Conservation (phyloP, 2,797 vertebrate genomes). For the Benthosema pterotum region DNA sequence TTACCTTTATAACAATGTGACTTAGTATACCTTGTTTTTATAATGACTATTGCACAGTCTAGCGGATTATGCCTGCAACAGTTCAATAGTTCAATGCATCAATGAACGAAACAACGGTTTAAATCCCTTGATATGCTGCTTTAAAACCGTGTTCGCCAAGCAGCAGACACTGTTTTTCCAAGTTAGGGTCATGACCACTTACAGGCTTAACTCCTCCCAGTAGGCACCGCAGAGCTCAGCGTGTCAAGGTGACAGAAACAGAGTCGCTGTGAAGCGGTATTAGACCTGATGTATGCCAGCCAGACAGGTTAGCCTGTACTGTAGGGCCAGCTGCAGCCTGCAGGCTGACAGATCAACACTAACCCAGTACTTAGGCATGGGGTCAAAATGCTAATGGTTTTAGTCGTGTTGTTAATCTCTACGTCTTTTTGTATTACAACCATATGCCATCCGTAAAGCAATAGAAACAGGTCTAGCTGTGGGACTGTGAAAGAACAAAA, state of each 20-base stretch:
- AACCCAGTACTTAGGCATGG: constrained; percentile 48
- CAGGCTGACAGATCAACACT: constrained; percentile 16
- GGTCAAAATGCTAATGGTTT: constrained; percentile 60
- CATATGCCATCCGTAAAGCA: constrained; percentile 47
- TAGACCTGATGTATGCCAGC: background rate
- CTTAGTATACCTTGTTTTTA: too few relatives aligned
- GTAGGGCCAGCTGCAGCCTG: constrained; percentile 7
- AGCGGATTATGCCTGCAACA: too few relatives aligned
- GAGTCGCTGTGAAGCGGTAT: constrained; percentile 1
- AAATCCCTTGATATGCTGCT: constrained; percentile 12
- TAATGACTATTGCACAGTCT: too few relatives aligned
- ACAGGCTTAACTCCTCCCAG: constrained; percentile 43
- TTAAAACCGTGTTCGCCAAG: constrained; percentile 16
- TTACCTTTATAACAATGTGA: too few relatives aligned
- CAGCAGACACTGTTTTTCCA: constrained; percentile 12
- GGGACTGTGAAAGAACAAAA: background rate
- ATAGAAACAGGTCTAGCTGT: background rate
- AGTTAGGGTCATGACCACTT: constrained; percentile 28
- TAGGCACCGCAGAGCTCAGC: constrained; percentile 31
- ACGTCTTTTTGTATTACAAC: constrained; percentile 30
- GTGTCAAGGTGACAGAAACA: constrained; percentile 27
- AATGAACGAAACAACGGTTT: background rate
- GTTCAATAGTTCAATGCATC: background rate
- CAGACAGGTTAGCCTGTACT: constrained; percentile 2
- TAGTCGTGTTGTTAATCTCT: constrained; percentile 47